Evolutionary conservation across 2,888 invertebrate genomes (phyloP).

Genomic region (Dynastes grantii): DNA sequence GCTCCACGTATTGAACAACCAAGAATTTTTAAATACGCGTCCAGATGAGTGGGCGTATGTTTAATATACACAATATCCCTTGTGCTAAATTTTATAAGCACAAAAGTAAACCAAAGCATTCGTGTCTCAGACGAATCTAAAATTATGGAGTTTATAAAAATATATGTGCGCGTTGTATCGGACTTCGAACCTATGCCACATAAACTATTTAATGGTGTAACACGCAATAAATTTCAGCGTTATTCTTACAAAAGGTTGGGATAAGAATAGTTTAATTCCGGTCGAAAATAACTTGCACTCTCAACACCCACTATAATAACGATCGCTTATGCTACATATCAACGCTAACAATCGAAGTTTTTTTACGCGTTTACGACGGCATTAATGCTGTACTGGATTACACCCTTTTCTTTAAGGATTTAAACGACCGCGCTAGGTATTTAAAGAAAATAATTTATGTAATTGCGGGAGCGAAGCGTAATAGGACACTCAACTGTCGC

Average conservation of each 20-base stretch:
- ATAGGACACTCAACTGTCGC: constrained; percentile 25
- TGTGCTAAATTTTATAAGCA: constrained; percentile 29
- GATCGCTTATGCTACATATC: background rate
- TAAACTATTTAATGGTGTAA: constrained; percentile 32
- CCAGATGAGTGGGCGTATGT: too few relatives aligned
- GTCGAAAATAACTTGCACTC: constrained; percentile 29
- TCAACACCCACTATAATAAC: constrained; percentile 8
- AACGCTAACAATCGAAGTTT: constrained; percentile 2
- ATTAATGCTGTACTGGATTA: background rate
- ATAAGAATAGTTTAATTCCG: constrained; percentile 33
- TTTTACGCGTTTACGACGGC: constrained; percentile 7
- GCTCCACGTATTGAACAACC: too few relatives aligned
- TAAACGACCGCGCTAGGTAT: background rate
- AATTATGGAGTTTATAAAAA: constrained; percentile 32
- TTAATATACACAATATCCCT: too few relatives aligned
- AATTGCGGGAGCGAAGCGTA: constrained; percentile 1
- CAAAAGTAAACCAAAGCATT: constrained; percentile 11
- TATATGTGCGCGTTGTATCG: constrained; percentile 7
- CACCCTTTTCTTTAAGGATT: background rate
- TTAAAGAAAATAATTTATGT: constrained; percentile 34
- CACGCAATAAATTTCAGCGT: constrained; percentile 38
- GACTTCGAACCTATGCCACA: constrained; percentile 19
- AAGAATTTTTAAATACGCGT: too few relatives aligned
- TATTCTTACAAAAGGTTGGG: constrained; percentile 9
- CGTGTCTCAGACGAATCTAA: constrained; percentile 23